Percentiles rank a stretch among this genome's conserved stretches.
Conservation (phyloP, 2,113 vertebrate genomes). For the Gracilinanus agilis region DNA sequence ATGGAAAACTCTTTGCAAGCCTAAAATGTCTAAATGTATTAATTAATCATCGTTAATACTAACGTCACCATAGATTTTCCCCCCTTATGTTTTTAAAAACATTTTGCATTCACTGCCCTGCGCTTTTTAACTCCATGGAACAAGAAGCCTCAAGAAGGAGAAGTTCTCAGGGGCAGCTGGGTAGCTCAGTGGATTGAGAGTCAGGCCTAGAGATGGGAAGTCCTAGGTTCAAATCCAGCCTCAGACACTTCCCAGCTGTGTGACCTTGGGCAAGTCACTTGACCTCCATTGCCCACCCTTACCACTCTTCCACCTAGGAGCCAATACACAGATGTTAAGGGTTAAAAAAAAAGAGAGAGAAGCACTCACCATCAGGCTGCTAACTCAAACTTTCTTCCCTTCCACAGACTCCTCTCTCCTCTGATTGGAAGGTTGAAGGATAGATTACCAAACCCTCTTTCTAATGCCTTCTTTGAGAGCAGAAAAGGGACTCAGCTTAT, state of each 20-base stretch:
- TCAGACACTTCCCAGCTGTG: too few species aligned
- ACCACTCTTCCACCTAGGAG: too few species aligned
- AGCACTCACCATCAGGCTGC: background rate
- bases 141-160: background rate
- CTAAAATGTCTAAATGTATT: background rate
- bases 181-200: too few species aligned
- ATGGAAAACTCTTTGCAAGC: background rate
- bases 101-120: background rate
- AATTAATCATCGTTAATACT: background rate
- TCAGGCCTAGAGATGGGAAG: too few species aligned
- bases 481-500: background rate
- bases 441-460: background rate
- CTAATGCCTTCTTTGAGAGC: background rate
- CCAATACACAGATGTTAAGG: too few species aligned
- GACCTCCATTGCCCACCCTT: too few species aligned
- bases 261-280: too few species aligned
- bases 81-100: background rate
- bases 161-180: too few species aligned
- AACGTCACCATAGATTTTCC: background rate
- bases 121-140: background rate
- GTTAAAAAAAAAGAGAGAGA: background rate
- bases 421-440: background rate
- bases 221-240: too few species aligned
- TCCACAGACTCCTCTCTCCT: background rate
- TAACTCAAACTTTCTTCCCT: background rate